These are phyloP conservation scores for Ptychobarbus kaznakovi DNA, from an alignment of 2,797 vertebrate genomes.

Conservation along the genomic window DNA sequence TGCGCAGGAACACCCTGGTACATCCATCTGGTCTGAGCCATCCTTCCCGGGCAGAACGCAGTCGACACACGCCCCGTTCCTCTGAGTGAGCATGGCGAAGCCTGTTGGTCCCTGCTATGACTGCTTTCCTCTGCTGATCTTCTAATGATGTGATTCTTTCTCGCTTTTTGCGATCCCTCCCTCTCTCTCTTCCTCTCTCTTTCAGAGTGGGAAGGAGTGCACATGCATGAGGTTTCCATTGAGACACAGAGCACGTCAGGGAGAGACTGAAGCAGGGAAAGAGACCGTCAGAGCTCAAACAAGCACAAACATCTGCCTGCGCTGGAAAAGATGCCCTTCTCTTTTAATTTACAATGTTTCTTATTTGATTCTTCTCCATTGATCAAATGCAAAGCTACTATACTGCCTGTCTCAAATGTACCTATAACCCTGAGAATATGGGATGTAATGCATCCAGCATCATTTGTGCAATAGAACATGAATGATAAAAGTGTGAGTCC, in stretches of 20 bases:
- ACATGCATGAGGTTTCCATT: constrained; percentile 79
- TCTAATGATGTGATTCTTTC: constrained; percentile 23
- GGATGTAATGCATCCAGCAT: background rate
- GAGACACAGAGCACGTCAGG: constrained; percentile 18
- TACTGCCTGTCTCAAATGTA: background rate
- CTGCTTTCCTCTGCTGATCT: constrained; percentile 29
- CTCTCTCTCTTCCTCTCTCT: constrained; percentile 53
- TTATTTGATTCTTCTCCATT: constrained; percentile 19
- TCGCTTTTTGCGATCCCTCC: constrained; percentile 18
- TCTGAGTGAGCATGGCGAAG: constrained; percentile 78
- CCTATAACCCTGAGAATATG: background rate
- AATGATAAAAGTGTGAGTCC: background rate
- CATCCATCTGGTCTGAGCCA: constrained; percentile 59
- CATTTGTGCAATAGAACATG: background rate
- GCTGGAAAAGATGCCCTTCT: background rate
- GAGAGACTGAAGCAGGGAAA: constrained; percentile 31
- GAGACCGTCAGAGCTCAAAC: background rate
- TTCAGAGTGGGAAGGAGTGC: constrained; percentile 66
- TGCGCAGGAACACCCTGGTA: constrained; percentile 25
- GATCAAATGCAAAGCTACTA: background rate
- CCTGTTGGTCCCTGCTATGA: constrained; percentile 46
- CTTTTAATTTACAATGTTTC: background rate
- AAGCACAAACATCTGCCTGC: constrained; percentile 40
- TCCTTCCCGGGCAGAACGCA: constrained; percentile 70
- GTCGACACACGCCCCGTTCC: constrained; percentile 71